Base-by-base conservation (phyloP, 2,113 vertebrate species). In the Trochalopteron elliotii region DNA sequence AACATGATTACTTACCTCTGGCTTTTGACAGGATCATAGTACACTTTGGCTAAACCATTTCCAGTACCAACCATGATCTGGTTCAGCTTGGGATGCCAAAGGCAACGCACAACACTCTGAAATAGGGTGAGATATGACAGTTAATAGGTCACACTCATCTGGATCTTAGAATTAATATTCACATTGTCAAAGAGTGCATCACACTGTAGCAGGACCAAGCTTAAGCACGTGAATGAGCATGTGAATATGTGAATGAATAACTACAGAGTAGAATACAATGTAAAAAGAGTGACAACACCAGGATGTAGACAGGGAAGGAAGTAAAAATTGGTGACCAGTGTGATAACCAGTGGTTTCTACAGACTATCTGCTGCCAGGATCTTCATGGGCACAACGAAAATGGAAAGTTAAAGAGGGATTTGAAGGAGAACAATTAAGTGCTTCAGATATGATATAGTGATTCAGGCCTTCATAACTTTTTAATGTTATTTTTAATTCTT, bases 41-140 rank as follows among this genome's bases (percentile, higher is more conserved):
- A 99, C 22, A 99, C 99, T 97, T 99, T 99, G 55, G 98, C 99
- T 96, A 99, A 93, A 84, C 99, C 99, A 37, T 99, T 99, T 80
- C 98, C 98, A 42, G 99, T 99, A 93, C 99, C 99, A 94, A 99
- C 99, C 99, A 99, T 99, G 91, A 99, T 99, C 97, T 99, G 99
- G 95, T 99, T 99, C 81, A 99, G 97, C 96, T 99, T 99, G 21
- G 99, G 99, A 96, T 99, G 99, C 99, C 99, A 99, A 89, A 99
- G 97, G 82, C 99, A 99, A 96, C 99, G 99, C 47, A 99, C 98
- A n/a, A 99, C 99, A 45, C 99, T 99, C 99, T 99, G 97, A 64
- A 98, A 98, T 56, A 92, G 40, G 97, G 76, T 50, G 61, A 81
- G 24, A 89, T 11, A 47, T 50, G 14, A 82, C 2, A 64, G 30